A percentile compares a stretch with the other conserved stretches of the same genome.
Evolutionary conservation across 2,113 vertebrate species (phyloP).

Genomic region (Cathartes aura): DNA sequence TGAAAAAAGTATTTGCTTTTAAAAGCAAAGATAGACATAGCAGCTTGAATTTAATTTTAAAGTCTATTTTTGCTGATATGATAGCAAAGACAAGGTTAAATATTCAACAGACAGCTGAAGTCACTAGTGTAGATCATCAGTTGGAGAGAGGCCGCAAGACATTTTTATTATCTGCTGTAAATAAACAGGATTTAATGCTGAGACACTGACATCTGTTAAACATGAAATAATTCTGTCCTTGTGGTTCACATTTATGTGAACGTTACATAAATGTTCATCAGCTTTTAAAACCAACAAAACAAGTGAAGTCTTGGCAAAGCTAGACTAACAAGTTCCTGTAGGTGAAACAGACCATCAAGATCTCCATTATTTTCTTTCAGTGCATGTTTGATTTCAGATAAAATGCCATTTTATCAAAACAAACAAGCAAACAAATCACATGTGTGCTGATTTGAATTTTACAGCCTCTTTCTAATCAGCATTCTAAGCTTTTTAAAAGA

Average conservation of each 20-base stretch:
- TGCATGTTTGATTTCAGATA: background rate
- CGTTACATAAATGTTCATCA: background rate
- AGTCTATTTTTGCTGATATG: background rate
- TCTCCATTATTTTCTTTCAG: background rate
- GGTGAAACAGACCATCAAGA: background rate
- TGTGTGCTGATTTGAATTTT: background rate
- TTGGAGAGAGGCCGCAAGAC: background rate
- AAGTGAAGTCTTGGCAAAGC: background rate
- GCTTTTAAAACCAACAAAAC: background rate
- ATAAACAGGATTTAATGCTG: conserved; percentile 7
- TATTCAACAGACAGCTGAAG: background rate
- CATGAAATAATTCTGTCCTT: background rate
- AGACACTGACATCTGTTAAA: background rate
- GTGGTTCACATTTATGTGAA: background rate
- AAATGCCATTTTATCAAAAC: background rate
- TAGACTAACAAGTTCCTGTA: background rate
- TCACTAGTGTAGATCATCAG: background rate
- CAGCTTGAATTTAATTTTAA: background rate
- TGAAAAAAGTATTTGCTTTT: background rate
- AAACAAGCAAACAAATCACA: background rate
- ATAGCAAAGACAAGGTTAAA: background rate
- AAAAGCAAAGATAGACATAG: background rate
- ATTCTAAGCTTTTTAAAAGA: background rate
- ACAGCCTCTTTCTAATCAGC: background rate
- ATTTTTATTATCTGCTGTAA: background rate